Conservation (phyloP, 2,888 invertebrate genomes). For the Epinotia ramella region DNA sequence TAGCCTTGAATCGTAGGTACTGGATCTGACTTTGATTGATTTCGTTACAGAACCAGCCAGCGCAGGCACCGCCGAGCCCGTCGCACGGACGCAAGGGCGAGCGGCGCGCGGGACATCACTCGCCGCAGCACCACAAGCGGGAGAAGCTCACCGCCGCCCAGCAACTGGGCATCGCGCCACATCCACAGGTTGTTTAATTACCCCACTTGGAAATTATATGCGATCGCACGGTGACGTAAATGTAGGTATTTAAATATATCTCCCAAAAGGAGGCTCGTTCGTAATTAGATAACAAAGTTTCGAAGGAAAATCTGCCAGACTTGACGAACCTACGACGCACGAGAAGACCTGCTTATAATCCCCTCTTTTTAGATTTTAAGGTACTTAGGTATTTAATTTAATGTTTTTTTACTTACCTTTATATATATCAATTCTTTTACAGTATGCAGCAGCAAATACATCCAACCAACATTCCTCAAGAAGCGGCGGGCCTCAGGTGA, state of each 20-base stretch:
- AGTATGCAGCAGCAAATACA: constrained; percentile 72
- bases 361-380: no score
- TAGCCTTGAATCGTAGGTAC: neutral
- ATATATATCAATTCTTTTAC: constrained; percentile 50
- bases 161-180: constrained; percentile 78
- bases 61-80: constrained; percentile 77
- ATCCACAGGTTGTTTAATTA: constrained; percentile 69
- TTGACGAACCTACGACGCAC: neutral
- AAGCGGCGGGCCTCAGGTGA: constrained; percentile 73
- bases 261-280: neutral
- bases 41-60: constrained; percentile 66
- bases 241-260: neutral
- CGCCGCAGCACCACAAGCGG: constrained; percentile 79
- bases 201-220: neutral
- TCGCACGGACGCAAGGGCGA: constrained; percentile 78
- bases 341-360: no score
- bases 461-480: constrained; percentile 75
- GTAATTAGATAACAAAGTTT: neutral
- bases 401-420: neutral
- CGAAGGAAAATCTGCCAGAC: neutral
- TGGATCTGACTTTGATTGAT: neutral
- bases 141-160: constrained; percentile 82
- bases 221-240: neutral
- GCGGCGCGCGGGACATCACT: constrained; percentile 77
- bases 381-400: neutral